These are phyloP conservation scores for Fregata magnificens DNA, from an alignment of 2,113 vertebrate genomes.

Conservation along the genomic window DNA sequence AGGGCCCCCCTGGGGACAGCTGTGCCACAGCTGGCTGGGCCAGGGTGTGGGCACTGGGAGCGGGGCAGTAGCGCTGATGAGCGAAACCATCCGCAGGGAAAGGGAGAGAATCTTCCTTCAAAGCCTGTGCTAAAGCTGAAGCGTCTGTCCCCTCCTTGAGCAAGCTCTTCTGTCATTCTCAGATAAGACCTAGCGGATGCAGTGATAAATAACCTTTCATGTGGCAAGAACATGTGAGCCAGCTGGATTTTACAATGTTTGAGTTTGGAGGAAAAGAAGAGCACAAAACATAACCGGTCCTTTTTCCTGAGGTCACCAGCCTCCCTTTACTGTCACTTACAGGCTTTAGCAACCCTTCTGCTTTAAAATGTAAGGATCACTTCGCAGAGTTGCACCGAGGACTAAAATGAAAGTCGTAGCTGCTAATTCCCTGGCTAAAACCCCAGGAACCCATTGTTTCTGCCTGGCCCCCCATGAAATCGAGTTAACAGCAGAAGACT, in stretches of 20 bases:
- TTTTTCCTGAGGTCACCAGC: neutral
- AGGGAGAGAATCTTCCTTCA: too few species aligned
- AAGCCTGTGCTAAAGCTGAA: too few species aligned
- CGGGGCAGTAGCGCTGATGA: fast-evolving
- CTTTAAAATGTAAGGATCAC: neutral
- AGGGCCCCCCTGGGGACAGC: neutral
- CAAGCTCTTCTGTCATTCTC: neutral
- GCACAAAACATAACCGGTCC: neutral
- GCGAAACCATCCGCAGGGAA: too few species aligned
- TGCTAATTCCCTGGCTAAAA: neutral
- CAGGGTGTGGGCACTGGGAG: fast-evolving
- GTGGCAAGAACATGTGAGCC: neutral
- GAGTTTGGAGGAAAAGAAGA: neutral
- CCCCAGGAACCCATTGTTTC: neutral
- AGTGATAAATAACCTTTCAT: neutral
- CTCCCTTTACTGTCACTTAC: neutral
- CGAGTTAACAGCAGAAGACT: neutral
- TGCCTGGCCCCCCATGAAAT: neutral
- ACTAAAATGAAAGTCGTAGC: neutral
- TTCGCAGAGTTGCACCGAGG: neutral
- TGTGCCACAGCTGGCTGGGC: neutral
- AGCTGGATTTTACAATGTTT: neutral
- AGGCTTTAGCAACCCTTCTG: neutral
- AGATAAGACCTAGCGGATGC: neutral
- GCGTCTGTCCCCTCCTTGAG: neutral